phyloP scores from a whole-genome alignment of 1,140 invertebrate genomes.

The Zaprionus ornatus region DNA sequence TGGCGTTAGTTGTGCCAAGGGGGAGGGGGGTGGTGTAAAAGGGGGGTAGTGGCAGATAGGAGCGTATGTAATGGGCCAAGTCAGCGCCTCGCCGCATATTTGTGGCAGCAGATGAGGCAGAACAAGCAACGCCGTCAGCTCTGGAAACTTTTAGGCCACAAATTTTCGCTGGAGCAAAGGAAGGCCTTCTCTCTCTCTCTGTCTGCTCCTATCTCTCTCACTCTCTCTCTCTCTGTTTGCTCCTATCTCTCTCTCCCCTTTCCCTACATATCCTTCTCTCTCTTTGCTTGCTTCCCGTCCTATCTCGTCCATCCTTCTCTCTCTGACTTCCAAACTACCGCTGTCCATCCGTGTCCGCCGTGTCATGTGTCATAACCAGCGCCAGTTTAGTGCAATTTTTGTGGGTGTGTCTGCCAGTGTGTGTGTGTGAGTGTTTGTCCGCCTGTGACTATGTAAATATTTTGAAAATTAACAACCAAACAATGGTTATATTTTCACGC shows the following conservation, averaged over 20 bases:
- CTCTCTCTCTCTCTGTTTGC: neutral
- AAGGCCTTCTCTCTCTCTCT: neutral
- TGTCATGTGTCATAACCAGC: conserved; percentile 58
- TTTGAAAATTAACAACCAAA: conserved; percentile 62
- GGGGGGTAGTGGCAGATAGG: neutral
- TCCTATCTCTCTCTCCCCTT: neutral
- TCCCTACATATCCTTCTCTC: neutral
- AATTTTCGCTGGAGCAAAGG: conserved; percentile 36
- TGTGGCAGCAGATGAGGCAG: conserved; percentile 43
- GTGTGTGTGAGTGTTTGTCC: conserved; percentile 11
- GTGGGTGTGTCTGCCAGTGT: conserved; percentile 5
- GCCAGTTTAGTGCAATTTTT: conserved; percentile 20
- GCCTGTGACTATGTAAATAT: conserved; percentile 47
- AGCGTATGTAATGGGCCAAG: conserved; percentile 13
- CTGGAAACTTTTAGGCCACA: conserved; percentile 47
- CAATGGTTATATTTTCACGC: conserved; percentile 67
- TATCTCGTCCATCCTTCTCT: neutral
- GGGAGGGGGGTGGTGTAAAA: neutral
- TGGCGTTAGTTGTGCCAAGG: neutral
- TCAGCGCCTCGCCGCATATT: conserved; percentile 40
- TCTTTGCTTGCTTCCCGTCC: too few species aligned
- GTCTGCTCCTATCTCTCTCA: neutral
- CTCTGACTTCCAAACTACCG: neutral
- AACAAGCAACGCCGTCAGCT: neutral
- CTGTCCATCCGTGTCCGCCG: conserved; percentile 38